Evolutionary conservation across 2,888 invertebrate genomes (phyloP).

Genomic region (Thecophora atra): DNA sequence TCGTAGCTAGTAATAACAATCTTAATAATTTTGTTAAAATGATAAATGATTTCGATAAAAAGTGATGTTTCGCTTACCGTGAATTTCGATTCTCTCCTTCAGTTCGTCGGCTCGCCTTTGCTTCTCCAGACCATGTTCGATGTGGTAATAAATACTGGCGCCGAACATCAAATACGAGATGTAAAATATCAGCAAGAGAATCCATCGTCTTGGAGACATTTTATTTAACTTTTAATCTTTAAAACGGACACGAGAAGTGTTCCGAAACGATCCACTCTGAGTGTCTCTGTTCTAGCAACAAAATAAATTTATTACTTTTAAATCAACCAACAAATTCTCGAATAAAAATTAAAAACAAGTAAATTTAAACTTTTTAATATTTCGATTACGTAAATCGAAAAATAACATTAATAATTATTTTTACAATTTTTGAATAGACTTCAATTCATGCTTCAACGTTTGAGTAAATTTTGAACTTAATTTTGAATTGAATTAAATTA

Average conservation of each 20-base stretch:
- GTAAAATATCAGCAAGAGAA: slow-evolving; percentile 78
- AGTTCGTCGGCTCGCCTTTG: slow-evolving; percentile 70
- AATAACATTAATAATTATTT: too few relatives aligned
- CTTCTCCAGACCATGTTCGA: slow-evolving; percentile 79
- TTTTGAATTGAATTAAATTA: too few relatives aligned
- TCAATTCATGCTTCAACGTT: neutral
- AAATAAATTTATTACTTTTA: too few relatives aligned
- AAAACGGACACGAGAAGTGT: neutral
- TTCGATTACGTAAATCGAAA: too few relatives aligned
- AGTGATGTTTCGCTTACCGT: slow-evolving; percentile 70
- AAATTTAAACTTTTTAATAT: too few relatives aligned
- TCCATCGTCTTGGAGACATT: slow-evolving; percentile 84
- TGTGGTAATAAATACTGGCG: slow-evolving; percentile 85
- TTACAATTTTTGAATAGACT: too few relatives aligned
- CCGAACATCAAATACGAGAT: slow-evolving; percentile 81
- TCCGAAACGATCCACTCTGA: too few relatives aligned
- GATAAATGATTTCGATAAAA: neutral
- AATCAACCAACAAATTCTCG: too few relatives aligned
- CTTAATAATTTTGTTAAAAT: neutral
- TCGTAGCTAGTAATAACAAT: neutral
- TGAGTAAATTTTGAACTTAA: neutral
- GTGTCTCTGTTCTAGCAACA: too few relatives aligned
- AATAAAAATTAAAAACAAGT: too few relatives aligned
- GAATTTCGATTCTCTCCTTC: slow-evolving; percentile 74
- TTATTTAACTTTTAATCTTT: too few relatives aligned